Evolutionary conservation across 1,140 invertebrate genomes (phyloP).

Genomic region (Mizuhopecten yessoensis): DNA sequence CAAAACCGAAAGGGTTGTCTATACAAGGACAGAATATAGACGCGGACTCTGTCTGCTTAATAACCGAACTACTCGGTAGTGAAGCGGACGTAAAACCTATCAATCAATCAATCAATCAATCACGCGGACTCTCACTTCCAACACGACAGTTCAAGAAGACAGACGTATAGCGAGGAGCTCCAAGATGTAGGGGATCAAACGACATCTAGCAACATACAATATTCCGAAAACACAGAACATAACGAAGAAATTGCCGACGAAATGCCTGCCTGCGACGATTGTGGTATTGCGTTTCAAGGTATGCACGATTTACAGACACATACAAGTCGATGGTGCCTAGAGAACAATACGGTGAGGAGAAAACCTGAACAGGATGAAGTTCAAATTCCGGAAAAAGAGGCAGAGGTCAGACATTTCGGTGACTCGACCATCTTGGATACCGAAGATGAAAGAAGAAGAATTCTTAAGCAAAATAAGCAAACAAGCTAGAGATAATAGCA

Average conservation of each 20-base stretch:
- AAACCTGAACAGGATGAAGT: conserved; percentile 47
- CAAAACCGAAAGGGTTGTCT: not conserved
- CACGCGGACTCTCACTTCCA: not conserved
- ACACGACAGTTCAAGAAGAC: not conserved
- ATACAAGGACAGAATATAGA: not conserved
- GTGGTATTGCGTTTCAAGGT: conserved; percentile 53
- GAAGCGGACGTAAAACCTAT: too few species aligned
- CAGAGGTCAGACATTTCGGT: not conserved
- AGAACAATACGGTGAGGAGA: not conserved
- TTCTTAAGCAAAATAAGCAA: not conserved
- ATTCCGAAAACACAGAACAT: not conserved
- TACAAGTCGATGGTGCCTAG: conserved; percentile 36
- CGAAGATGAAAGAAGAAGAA: conserved; percentile 42
- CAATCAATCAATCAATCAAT: too few species aligned
- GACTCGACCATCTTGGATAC: not conserved
- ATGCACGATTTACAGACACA: conserved; percentile 50
- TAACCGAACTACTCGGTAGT: too few species aligned
- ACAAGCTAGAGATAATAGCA: not conserved
- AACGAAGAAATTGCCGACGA: not conserved
- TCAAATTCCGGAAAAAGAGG: not conserved
- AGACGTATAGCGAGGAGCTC: not conserved
- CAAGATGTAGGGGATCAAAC: too few species aligned
- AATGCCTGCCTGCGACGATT: too few species aligned
- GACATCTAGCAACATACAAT: not conserved
- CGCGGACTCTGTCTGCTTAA: too few species aligned